Base-by-base conservation (phyloP, 2,113 vertebrate genomes). In the Taurulus bubalis region DNA sequence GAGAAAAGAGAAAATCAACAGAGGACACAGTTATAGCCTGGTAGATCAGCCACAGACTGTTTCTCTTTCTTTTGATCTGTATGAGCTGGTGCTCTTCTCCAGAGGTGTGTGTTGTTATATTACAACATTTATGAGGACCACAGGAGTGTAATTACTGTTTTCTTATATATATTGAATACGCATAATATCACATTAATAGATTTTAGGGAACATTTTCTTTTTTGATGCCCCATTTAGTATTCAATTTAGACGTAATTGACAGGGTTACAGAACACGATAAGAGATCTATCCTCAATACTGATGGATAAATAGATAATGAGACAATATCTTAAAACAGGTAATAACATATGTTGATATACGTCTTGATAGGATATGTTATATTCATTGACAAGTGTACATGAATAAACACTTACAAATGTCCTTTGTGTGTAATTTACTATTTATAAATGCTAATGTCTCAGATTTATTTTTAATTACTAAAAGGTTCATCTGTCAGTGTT, bases 41-140 rank as follows among this genome's bases (percentile, higher is more conserved):
- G 38, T n/a, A 66, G 82, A 87, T 85, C 71, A 78, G 78, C 38
- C 36, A 16, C 79, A 88, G 36, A 83, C 77, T 74, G 79, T 63
- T 86, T 75, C 73, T 79, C 49, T 73, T 69, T 34, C 53, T 60
- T 77, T 51, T 82, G 59, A 75, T 65, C 32, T 59, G 62, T 73
- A 12, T 14, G 22, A 65, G 59, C 58, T 18, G 32, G 6, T 10
- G 71, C 69, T 83, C 59, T 4, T 73, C 24, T 55, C 26, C 16
- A 6, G 28, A 70, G 20, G 26, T 67, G 30, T 65, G 66, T 74
- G 60, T 40, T 72, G 32, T 51, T 78, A 49, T 59, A 56, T 58
- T 59, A 53, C 51, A 67, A 11, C 30, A 60, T 47, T 51, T 49
- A 60, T 58, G 53, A 75, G 26, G 70, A 38, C 24, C 22, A 51